A percentile compares a stretch with the other conserved stretches of the same genome.
Evolutionary conservation across 2,888 invertebrate species (phyloP).

Genomic region (Pediacus dermestoides): DNA sequence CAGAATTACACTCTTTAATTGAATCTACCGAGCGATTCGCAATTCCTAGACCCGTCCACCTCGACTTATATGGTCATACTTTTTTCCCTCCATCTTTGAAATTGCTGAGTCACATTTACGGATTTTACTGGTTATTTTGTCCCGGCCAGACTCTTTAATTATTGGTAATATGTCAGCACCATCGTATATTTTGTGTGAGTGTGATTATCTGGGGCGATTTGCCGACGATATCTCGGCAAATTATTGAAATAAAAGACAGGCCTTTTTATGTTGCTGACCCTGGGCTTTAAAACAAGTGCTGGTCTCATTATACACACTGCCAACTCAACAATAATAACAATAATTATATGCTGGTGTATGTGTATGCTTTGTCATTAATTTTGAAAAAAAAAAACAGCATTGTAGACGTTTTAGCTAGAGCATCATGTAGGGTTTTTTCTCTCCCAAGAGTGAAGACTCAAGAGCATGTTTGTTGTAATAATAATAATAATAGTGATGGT

Average conservation of each 20-base stretch:
- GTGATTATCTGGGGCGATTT: neutral
- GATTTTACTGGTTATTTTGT: conserved; percentile 8
- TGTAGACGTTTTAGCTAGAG: too few relatives aligned
- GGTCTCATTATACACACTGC: conserved; percentile 3
- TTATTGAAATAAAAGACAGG: neutral
- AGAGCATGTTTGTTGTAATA: too few relatives aligned
- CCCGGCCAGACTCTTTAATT: conserved; percentile 4
- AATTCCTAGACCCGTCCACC: conserved; percentile 15
- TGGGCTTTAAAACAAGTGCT: conserved; percentile 3
- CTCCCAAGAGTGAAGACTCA: too few relatives aligned
- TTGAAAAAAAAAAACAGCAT: too few relatives aligned
- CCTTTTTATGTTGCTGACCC: conserved; percentile 1
- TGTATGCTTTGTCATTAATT: too few relatives aligned
- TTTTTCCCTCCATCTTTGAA: conserved; percentile 16
- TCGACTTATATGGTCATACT: conserved; percentile 24
- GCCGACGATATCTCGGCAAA: neutral
- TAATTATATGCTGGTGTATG: too few relatives aligned
- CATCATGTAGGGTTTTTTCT: too few relatives aligned
- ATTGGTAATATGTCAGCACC: conserved; percentile 9
- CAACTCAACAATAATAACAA: neutral
- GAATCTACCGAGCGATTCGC: too few relatives aligned
- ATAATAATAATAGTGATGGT: too few relatives aligned
- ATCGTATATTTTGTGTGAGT: conserved; percentile 2
- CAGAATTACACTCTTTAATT: too few relatives aligned
- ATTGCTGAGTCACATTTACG: conserved; percentile 9